Evolutionary conservation across 1,140 invertebrate species (phyloP).

Genomic region (Aphidius gifuensis): DNA sequence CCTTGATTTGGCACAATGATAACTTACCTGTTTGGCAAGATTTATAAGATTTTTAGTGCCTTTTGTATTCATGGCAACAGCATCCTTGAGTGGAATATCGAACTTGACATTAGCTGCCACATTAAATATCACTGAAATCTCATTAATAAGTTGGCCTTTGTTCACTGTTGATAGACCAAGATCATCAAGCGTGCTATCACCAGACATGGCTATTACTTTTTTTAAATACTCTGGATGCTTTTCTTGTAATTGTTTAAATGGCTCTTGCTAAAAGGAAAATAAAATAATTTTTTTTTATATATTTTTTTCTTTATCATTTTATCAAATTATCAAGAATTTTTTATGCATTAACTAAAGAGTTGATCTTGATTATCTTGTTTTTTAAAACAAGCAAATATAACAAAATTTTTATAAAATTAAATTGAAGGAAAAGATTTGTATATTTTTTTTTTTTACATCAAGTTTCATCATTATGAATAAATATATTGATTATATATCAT

Average conservation of each 20-base stretch:
- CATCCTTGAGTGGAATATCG: conserved; percentile 53
- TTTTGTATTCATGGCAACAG: conserved; percentile 54
- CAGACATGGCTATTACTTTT: conserved; percentile 48
- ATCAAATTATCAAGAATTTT: not conserved
- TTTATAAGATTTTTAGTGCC: conserved; percentile 53
- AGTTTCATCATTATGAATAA: too few relatives aligned
- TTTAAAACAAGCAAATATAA: too few relatives aligned
- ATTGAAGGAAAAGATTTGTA: too few relatives aligned
- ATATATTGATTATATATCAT: too few relatives aligned
- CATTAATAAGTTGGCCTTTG: conserved; percentile 55
- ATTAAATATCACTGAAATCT: conserved; percentile 82
- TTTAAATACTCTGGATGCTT: conserved; percentile 46
- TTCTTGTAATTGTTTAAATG: conserved; percentile 53
- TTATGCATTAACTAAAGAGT: too few relatives aligned
- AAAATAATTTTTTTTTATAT: conserved; percentile 6
- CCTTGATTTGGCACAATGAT: too few relatives aligned
- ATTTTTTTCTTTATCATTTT: not conserved
- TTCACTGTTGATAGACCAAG: conserved; percentile 61
- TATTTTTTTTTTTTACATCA: too few relatives aligned
- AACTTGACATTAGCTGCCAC: conserved; percentile 82
- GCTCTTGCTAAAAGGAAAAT: conserved; percentile 46
- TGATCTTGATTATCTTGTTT: not conserved
- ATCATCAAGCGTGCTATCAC: conserved; percentile 50
- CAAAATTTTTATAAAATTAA: too few relatives aligned
- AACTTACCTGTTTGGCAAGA: conserved; percentile 49